Base-by-base conservation (phyloP, 2,113 vertebrate species). In the Colossoma macropomum region DNA sequence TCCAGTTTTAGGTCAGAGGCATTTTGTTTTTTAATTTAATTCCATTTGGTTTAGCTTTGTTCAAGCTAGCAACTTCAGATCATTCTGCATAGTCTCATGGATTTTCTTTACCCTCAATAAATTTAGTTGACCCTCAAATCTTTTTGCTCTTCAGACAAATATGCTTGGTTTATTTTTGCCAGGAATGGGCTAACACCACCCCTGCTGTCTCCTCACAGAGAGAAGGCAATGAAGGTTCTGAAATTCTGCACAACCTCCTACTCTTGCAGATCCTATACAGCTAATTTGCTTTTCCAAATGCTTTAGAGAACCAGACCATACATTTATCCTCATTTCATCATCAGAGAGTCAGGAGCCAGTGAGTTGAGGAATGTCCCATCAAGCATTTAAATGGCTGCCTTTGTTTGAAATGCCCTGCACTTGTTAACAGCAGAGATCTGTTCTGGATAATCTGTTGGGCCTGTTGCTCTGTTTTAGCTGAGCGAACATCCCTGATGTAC, bases 331-430 rank as follows among this genome's bases (percentile, higher is more conserved):
- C 45, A 65, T 68, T 7, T 4, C n/a, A n/a, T n/a, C n/a, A 16
- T n/a, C 21, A 54, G 12, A 32, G 4, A 34, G 11, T 69, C 0
- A 34, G 45, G 19, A 79, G 48, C 41, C 21, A 79, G 21, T 34
- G 50, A 56, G 8, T 21, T 56, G 48, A 21, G 48, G 15, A 69
- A 69, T 69, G 12, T 70, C 23, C 28, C 62, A 30, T 52, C 27
- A 78, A 50, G 32, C 77, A 68, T 54, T 15, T 54, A 52, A 79
- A 54, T 69, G 30, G 13, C 30, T 72, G 48, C 28, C 65, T 79
- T 56, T 69, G 77, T 79, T 30, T 79, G 45, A 68, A 45, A 52
- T 79, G 48, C 15, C n/a, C 28, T n/a, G 13, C 30, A 13, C 50
- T 30, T 66, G n/a, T 23, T 25, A 69, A 69, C 65, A 68, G 45